phyloP scores from a whole-genome alignment of 2,113 vertebrate genomes.

The Nasalis larvatus region DNA sequence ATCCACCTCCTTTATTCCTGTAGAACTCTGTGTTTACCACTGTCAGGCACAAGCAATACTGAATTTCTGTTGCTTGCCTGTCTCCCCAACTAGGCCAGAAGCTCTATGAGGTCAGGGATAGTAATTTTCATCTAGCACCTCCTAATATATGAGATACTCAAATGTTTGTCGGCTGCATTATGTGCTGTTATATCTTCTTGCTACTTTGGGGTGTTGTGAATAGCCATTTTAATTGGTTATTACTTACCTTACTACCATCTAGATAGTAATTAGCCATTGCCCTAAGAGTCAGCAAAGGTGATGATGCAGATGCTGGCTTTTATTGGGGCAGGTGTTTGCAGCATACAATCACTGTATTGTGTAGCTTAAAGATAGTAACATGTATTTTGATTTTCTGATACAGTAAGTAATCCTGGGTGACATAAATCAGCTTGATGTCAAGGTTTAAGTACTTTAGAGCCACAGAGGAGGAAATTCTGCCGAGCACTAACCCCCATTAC shows the following conservation, averaged over 20 bases:
- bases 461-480: background rate
- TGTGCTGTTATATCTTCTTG: background rate
- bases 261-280: background rate
- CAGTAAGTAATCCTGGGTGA: slow-evolving; percentile 24
- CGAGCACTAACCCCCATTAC: background rate
- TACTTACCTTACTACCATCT: background rate
- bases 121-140: background rate
- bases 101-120: background rate
- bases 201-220: background rate
- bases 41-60: background rate
- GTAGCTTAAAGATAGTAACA: background rate
- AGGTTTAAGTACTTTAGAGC: background rate
- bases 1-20: background rate
- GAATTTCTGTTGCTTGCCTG: background rate
- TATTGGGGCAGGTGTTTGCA: background rate
- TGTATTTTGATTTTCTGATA: slow-evolving; percentile 43
- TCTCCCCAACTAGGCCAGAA: background rate
- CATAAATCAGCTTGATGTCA: slow-evolving; percentile 14
- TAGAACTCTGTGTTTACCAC: background rate
- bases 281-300: background rate
- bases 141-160: background rate
- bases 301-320: background rate
- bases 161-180: background rate
- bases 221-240: slow-evolving; percentile 29
- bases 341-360: background rate